Evolutionary conservation across 1,140 invertebrate species (phyloP).

Genomic region (Campoletis sonorensis): DNA sequence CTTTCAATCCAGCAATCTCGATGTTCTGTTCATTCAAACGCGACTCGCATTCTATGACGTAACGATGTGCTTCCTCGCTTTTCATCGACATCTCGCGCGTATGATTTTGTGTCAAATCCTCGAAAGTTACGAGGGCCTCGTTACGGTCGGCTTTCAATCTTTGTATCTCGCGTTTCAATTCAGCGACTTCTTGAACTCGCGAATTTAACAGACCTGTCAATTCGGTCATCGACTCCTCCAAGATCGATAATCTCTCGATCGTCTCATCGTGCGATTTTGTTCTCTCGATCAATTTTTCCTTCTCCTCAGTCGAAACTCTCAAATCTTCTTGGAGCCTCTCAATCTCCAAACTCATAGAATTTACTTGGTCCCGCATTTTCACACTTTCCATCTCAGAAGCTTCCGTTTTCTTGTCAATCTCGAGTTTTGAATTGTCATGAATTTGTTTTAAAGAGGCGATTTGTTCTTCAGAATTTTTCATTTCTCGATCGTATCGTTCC

Average conservation of each 20-base stretch:
- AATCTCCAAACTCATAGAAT: slow-evolving; percentile 62
- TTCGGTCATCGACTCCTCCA: slow-evolving; percentile 59
- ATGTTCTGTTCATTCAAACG: slow-evolving; percentile 67
- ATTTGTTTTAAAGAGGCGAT: slow-evolving; percentile 61
- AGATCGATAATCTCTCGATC: slow-evolving; percentile 46
- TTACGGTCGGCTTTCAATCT: slow-evolving; percentile 65
- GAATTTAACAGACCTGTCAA: slow-evolving; percentile 66
- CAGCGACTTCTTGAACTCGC: slow-evolving; percentile 69
- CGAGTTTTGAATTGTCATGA: slow-evolving; percentile 59
- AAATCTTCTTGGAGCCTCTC: slow-evolving; percentile 72
- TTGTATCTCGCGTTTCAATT: slow-evolving; percentile 74
- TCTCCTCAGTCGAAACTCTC: slow-evolving; percentile 65
- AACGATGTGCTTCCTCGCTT: slow-evolving; percentile 34
- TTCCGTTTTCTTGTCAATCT: slow-evolving; percentile 53
- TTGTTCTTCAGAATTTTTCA: slow-evolving; percentile 63
- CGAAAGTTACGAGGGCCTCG: slow-evolving; percentile 34
- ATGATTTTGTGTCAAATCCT: slow-evolving; percentile 47
- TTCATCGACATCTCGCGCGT: slow-evolving; percentile 45
- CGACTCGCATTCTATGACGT: slow-evolving; percentile 33
- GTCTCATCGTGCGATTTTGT: slow-evolving; percentile 61
- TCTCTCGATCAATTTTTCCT: slow-evolving; percentile 60
- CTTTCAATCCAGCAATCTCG: slow-evolving; percentile 66
- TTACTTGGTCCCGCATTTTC: slow-evolving; percentile 41
- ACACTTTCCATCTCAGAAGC: slow-evolving; percentile 44
- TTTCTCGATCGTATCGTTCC: slow-evolving; percentile 62